Evolutionary conservation across 2,797 vertebrate species (phyloP).

Genomic region (Lacerta bilineata): DNA sequence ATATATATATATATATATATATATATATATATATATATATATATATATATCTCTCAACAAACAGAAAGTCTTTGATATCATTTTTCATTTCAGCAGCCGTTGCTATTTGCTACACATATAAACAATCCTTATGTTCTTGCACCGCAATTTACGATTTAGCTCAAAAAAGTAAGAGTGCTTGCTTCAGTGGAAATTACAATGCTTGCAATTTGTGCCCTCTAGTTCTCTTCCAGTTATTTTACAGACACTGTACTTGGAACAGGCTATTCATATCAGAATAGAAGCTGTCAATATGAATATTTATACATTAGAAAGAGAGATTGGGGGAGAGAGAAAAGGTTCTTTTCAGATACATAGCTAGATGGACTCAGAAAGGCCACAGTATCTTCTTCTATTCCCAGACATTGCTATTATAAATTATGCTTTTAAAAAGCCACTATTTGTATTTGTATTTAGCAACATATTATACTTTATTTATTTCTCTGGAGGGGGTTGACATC

Average conservation of each 20-base stretch:
- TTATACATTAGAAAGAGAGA: constrained; percentile 15
- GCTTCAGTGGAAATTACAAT: constrained; percentile 12
- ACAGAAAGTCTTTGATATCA: neutral
- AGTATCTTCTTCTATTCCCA: neutral
- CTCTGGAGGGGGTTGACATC: neutral
- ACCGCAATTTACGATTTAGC: neutral
- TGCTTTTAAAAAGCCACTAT: neutral
- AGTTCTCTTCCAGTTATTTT: constrained; percentile 21
- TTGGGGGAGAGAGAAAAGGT: neutral
- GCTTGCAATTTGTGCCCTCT: constrained; percentile 14
- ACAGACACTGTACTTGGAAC: neutral
- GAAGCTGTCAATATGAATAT: constrained; percentile 25
- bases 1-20: neutral
- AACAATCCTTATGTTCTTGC: neutral
- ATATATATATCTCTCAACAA: neutral
- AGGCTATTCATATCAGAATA: constrained; percentile 17
- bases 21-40: neutral
- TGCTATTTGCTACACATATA: neutral
- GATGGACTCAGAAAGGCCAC: neutral
- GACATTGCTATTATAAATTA: neutral
- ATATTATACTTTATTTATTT: neutral
- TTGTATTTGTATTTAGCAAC: neutral
- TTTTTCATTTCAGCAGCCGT: neutral
- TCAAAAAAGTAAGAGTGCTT: neutral
- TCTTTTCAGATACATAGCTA: neutral